Percentiles rank a stretch among this genome's conserved stretches.
Evolutionary conservation across 2,797 vertebrate species (phyloP).

Genomic region (Ispidina picta): DNA sequence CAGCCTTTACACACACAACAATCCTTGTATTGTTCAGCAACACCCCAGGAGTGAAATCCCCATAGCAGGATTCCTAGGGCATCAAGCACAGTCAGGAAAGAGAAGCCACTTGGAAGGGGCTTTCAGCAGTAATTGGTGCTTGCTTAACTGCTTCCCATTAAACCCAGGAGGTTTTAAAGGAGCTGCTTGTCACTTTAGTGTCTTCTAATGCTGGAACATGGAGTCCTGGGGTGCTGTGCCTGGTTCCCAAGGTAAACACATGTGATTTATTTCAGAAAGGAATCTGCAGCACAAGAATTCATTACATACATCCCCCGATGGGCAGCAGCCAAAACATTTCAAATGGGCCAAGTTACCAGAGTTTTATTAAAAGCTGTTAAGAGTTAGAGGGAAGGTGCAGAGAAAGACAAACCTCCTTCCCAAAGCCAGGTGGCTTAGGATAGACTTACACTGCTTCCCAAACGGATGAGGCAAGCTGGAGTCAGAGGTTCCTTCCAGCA

Average conservation of each 20-base stretch:
- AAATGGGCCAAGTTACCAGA: constrained; percentile 33
- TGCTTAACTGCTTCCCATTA: neutral
- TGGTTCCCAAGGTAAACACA: constrained; percentile 50
- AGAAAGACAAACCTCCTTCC: constrained; percentile 47
- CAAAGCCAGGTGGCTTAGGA: constrained; percentile 62
- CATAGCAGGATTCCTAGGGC: neutral
- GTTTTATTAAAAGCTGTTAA: constrained; percentile 49
- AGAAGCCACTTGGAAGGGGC: neutral
- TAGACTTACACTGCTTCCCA: constrained; percentile 6
- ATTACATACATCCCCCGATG: constrained; percentile 4
- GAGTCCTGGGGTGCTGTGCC: neutral
- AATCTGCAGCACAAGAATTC: constrained; percentile 40
- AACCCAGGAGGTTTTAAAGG: constrained; percentile 7
- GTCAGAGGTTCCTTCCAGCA: constrained; percentile 63
- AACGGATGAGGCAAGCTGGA: constrained; percentile 55
- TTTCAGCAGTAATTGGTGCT: neutral
- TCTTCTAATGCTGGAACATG: neutral
- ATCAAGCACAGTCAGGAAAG: neutral
- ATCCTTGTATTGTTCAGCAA: neutral
- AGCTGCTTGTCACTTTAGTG: neutral
- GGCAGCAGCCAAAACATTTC: constrained; percentile 48
- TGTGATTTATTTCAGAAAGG: constrained; percentile 42
- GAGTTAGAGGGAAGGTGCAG: constrained; percentile 45
- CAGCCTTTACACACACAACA: neutral
- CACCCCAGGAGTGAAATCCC: neutral